These are phyloP conservation scores for Dicycla oo DNA, from an alignment of 2,888 invertebrate genomes.

Conservation along the genomic window DNA sequence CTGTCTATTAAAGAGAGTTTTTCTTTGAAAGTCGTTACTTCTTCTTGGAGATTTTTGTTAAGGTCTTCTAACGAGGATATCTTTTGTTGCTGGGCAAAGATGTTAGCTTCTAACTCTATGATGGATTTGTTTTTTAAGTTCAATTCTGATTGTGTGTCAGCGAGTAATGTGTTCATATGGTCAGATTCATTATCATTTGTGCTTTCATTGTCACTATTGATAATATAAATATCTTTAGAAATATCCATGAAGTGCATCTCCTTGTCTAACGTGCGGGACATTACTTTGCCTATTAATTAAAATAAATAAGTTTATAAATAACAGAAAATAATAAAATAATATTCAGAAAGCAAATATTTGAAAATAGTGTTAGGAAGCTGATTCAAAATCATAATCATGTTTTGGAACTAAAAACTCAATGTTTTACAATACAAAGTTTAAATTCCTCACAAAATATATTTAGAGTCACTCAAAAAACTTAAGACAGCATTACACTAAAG, in stretches of 20 bases:
- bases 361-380: neutral
- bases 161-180: conserved; percentile 67
- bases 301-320: conserved; percentile 18
- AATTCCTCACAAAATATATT: neutral
- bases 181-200: conserved; percentile 68
- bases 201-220: conserved; percentile 80
- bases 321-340: neutral
- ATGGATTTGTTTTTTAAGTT: conserved; percentile 73
- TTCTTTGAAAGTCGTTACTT: conserved; percentile 72
- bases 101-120: conserved; percentile 75
- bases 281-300: conserved; percentile 68
- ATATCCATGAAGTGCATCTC: conserved; percentile 78
- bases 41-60: conserved; percentile 72
- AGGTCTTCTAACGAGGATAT: conserved; percentile 76
- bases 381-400: neutral
- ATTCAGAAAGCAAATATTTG: neutral
- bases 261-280: conserved; percentile 68
- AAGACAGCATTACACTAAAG: neutral
- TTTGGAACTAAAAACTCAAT: neutral
- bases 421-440: neutral
- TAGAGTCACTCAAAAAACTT: neutral
- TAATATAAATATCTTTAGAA: conserved; percentile 80
- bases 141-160: conserved; percentile 74
- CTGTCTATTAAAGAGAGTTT: conserved; percentile 73
- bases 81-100: conserved; percentile 74